Conservation (phyloP, 2,888 invertebrate genomes). For the Clivina fossor region DNA sequence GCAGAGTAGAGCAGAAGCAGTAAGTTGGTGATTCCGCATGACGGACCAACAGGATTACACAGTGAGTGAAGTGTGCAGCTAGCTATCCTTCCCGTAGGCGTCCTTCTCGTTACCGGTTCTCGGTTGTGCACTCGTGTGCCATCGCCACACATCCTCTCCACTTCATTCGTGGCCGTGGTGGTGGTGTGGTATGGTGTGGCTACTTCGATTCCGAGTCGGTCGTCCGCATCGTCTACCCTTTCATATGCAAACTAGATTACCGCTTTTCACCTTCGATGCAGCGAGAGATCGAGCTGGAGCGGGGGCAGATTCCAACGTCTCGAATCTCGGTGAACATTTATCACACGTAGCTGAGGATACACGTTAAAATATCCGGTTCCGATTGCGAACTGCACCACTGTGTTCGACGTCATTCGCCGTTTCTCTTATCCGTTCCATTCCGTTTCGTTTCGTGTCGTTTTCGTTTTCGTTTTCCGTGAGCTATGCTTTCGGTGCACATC, state of each 20-base stretch:
- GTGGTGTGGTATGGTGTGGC: slow-evolving; percentile 2
- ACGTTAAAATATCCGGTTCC: slow-evolving; percentile 24
- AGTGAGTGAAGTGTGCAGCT: neutral
- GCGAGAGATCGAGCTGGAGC: slow-evolving; percentile 7
- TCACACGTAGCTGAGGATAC: slow-evolving; percentile 12
- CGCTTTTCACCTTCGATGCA: slow-evolving; percentile 49
- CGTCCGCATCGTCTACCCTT: slow-evolving; percentile 40
- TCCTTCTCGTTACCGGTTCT: neutral
- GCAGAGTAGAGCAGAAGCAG: neutral
- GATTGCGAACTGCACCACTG: slow-evolving; percentile 6
- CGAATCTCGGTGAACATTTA: slow-evolving; percentile 23
- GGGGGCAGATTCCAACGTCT: neutral
- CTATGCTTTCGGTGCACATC: no score
- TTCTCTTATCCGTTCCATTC: no score
- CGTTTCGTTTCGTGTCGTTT: neutral
- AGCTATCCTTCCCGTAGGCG: neutral
- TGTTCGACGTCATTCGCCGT: neutral
- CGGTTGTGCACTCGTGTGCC: neutral
- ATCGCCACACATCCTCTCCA: neutral
- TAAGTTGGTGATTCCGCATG: slow-evolving; percentile 16
- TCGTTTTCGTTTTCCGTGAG: neutral
- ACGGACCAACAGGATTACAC: slow-evolving; percentile 3
- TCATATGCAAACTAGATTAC: slow-evolving; percentile 53
- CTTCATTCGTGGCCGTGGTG: neutral
- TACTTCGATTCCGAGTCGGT: slow-evolving; percentile 12